Conservation (phyloP, 2,888 invertebrate species). For the Ormyrus rosae region DNA sequence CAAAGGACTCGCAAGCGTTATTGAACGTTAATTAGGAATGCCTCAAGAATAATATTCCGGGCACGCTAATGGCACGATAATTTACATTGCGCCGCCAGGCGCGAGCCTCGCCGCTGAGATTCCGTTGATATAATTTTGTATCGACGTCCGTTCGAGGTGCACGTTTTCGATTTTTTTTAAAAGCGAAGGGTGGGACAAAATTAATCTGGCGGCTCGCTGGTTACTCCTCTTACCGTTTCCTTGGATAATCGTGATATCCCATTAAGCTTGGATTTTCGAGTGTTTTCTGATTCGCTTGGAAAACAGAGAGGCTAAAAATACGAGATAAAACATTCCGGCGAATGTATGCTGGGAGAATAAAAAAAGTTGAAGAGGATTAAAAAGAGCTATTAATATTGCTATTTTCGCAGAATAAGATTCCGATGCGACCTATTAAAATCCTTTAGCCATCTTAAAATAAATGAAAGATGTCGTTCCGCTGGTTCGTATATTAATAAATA, state of each 20-base stretch:
- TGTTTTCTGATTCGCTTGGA: not conserved
- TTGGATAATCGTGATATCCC: not conserved
- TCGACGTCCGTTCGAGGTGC: not conserved
- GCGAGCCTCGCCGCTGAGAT: not conserved
- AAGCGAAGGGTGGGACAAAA: not conserved
- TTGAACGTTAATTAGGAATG: conserved; percentile 53
- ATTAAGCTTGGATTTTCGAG: too few relatives aligned
- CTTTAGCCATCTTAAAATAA: conserved; percentile 6
- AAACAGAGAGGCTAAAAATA: conserved; percentile 36
- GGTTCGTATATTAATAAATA: not conserved
- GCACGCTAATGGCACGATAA: conserved; percentile 44
- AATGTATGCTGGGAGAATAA: conserved; percentile 7
- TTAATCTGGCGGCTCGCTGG: not conserved
- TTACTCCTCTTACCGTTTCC: not conserved
- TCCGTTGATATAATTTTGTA: conserved; percentile 4
- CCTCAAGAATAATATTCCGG: conserved; percentile 48
- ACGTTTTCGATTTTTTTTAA: too few relatives aligned
- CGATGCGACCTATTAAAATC: conserved; percentile 6
- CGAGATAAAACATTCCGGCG: conserved; percentile 3
- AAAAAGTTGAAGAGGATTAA: conserved; percentile 9
- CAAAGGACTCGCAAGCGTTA: conserved; percentile 45
- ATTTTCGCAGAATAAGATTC: conserved; percentile 30
- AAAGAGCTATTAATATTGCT: conserved; percentile 36
- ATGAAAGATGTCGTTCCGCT: not conserved
- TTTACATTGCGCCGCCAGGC: conserved; percentile 37